These are phyloP conservation scores for Tarsius wallacei DNA, from an alignment of 2,797 vertebrate genomes.

Conservation along the genomic window DNA sequence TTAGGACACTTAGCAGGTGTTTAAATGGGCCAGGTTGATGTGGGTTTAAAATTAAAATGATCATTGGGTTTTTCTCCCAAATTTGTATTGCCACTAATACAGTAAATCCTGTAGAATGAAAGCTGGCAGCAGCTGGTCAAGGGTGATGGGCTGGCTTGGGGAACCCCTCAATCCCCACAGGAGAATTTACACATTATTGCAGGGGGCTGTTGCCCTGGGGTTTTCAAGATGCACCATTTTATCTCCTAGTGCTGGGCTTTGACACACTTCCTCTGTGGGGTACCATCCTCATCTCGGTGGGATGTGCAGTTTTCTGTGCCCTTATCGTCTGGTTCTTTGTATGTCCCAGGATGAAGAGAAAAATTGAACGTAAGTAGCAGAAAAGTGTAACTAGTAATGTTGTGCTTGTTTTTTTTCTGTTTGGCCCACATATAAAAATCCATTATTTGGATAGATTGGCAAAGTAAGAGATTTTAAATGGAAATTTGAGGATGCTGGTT, in stretches of 20 bases:
- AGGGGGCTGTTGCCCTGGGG: constrained; percentile 82
- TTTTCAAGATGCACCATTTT: constrained; percentile 91
- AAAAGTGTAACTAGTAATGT: background rate
- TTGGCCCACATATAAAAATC: constrained; percentile 1
- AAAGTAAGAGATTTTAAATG: constrained; percentile 26
- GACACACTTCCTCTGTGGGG: constrained; percentile 97
- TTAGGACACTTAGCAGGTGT: background rate
- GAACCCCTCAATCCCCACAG: background rate
- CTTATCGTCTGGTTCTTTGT: constrained; percentile 96
- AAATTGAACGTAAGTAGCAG: constrained; percentile 95
- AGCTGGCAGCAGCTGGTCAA: background rate
- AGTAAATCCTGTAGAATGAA: background rate
- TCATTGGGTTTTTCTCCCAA: background rate
- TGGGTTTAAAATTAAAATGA: background rate
- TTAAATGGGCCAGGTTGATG: background rate
- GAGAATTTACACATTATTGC: constrained; percentile 29
- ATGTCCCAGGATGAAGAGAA: constrained; percentile 97
- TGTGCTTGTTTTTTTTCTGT: background rate
- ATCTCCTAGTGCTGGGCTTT: constrained; percentile 97
- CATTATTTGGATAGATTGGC: background rate
- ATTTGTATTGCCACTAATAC: background rate
- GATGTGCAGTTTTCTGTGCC: constrained; percentile 94
- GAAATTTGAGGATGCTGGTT: background rate
- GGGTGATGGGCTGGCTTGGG: constrained; percentile 71
- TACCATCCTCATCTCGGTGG: constrained; percentile 94